Evolutionary conservation across 2,797 vertebrate genomes (phyloP).

Genomic region (Poecilia wingei): DNA sequence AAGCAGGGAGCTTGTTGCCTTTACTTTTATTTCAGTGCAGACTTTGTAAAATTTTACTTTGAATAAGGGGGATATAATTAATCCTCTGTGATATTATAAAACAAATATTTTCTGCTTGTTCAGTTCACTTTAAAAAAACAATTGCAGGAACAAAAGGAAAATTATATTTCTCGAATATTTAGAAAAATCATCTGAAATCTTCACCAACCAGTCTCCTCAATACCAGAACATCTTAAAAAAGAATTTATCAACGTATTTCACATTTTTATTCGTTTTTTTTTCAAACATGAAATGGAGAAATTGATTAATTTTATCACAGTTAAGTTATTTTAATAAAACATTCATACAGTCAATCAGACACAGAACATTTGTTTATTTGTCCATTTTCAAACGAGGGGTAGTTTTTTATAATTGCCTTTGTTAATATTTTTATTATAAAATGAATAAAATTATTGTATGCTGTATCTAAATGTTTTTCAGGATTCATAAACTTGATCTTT

Average conservation of each 20-base stretch:
- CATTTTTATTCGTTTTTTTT: neutral
- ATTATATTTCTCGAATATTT: neutral
- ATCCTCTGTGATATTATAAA: neutral
- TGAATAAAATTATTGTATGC: neutral
- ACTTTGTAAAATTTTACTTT: neutral
- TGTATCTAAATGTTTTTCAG: neutral
- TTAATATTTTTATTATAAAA: neutral
- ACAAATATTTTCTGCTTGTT: neutral
- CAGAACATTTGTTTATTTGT: neutral
- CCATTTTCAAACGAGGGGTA: neutral
- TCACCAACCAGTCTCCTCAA: neutral
- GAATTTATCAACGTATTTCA: neutral
- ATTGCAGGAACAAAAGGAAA: neutral
- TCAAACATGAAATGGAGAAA: neutral
- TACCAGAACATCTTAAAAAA: neutral
- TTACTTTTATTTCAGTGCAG: neutral
- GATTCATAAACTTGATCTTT: constrained; percentile 7
- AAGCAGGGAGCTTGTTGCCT: neutral
- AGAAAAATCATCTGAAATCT: neutral
- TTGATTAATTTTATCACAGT: neutral
- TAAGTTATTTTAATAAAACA: neutral
- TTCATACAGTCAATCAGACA: neutral
- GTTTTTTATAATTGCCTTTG: neutral
- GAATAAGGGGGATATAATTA: neutral
- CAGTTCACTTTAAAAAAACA: neutral